Conservation (phyloP, 2,888 invertebrate genomes). For the Stictocephala bisonia region DNA sequence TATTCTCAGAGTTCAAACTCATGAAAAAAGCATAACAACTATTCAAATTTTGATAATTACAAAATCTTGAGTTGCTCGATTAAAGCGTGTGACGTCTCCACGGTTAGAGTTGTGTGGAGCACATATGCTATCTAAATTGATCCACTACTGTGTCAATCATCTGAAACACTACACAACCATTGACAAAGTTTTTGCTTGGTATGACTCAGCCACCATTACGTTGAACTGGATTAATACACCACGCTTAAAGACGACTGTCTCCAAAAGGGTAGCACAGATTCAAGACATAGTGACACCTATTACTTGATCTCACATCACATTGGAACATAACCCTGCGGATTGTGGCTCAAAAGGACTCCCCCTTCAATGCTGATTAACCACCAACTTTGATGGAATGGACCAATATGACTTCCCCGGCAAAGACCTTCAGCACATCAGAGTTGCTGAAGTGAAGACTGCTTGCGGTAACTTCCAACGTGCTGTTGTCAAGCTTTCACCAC, state of each 20-base stretch:
- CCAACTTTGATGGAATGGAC: slow-evolving; percentile 51
- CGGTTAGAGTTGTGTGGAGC: slow-evolving; percentile 50
- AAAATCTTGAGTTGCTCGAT: slow-evolving; percentile 46
- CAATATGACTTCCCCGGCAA: slow-evolving; percentile 45
- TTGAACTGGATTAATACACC: slow-evolving; percentile 49
- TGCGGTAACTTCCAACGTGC: too few species aligned
- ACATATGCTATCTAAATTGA: slow-evolving; percentile 43
- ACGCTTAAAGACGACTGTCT: slow-evolving; percentile 44
- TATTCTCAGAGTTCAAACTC: not conserved
- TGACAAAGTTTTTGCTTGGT: not conserved
- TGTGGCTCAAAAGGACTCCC: slow-evolving; percentile 35
- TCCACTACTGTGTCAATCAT: not conserved
- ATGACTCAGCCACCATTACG: slow-evolving; percentile 41
- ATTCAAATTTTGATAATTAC: slow-evolving; percentile 41
- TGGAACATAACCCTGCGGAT: slow-evolving; percentile 4
- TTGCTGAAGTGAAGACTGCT: not conserved
- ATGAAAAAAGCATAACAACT: not conserved
- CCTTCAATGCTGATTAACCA: slow-evolving; percentile 26
- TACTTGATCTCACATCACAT: not conserved
- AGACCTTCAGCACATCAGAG: not conserved
- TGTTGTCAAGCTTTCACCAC: too few species aligned
- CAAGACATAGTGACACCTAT: not conserved
- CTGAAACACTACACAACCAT: not conserved
- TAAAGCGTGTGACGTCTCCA: slow-evolving; percentile 44
- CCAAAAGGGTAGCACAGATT: slow-evolving; percentile 48